Conservation (phyloP, 2,113 vertebrate genomes). For the Bubo blakistoni region DNA sequence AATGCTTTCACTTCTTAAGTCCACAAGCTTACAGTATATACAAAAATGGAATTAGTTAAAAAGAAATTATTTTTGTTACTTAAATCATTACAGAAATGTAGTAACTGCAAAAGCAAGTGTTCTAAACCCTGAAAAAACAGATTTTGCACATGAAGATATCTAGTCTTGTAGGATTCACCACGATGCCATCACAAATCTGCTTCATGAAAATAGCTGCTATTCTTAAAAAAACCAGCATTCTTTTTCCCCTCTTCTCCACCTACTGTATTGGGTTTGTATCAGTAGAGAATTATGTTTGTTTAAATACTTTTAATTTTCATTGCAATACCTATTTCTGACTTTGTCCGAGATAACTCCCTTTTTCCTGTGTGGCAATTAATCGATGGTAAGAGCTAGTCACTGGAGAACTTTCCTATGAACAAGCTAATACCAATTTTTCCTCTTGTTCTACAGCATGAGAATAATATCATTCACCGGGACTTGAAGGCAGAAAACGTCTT, state of each 20-base stretch:
- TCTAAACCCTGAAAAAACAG: not conserved
- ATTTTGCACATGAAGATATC: not conserved
- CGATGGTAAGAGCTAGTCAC: accelerated
- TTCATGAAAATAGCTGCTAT: not conserved
- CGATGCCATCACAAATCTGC: not conserved
- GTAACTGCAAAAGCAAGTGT: not conserved
- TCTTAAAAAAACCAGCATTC: not conserved
- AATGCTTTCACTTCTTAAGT: not conserved
- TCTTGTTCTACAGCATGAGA: slow-evolving; percentile 85
- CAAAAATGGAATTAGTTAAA: not conserved
- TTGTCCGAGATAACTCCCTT: not conserved
- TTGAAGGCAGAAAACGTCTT: slow-evolving; percentile 97
- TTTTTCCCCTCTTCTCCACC: not conserved
- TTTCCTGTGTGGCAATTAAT: not conserved
- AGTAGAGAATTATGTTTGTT: not conserved
- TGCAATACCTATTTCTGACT: not conserved
- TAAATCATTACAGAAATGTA: not conserved
- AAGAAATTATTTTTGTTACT: not conserved
- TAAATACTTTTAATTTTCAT: not conserved
- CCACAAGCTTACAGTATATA: not conserved
- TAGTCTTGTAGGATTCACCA: not conserved
- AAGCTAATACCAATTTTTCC: not conserved
- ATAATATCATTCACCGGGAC: slow-evolving; percentile 93
- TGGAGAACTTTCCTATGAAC: not conserved
- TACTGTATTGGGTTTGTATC: not conserved